Evolutionary conservation across 2,113 vertebrate species (phyloP).

Genomic region (Actenoides hombroni): DNA sequence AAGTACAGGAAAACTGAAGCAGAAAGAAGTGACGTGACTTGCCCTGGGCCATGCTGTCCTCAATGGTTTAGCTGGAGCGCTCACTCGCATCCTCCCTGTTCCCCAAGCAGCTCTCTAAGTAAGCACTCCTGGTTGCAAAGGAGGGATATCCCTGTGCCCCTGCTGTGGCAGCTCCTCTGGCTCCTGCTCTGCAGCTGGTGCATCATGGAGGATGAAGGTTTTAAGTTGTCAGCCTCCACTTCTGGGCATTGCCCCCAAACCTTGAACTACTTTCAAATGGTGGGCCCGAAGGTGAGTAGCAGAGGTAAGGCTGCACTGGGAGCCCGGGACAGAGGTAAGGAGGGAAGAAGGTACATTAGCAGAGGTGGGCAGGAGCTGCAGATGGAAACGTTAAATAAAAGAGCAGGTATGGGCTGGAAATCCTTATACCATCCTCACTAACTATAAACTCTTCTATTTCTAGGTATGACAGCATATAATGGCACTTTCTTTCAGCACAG

Average conservation of each 20-base stretch:
- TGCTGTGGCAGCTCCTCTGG: background rate
- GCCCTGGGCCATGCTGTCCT: background rate
- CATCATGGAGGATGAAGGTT: background rate
- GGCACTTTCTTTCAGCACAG: background rate
- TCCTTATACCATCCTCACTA: background rate
- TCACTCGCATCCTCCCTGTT: background rate
- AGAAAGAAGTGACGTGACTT: slow-evolving; percentile 27
- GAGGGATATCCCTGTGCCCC: background rate
- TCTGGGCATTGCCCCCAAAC: background rate
- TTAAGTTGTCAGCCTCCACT: background rate
- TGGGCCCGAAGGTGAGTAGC: background rate
- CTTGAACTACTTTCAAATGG: background rate
- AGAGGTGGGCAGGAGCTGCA: background rate
- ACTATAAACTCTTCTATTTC: background rate
- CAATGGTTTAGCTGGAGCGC: background rate
- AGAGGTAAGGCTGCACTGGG: background rate
- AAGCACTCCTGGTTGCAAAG: background rate
- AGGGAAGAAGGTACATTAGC: background rate
- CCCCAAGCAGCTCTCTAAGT: background rate
- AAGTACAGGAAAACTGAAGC: slow-evolving; percentile 23
- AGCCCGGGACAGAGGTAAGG: background rate
- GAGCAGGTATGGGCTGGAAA: background rate
- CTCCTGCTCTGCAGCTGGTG: background rate
- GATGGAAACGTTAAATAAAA: background rate
- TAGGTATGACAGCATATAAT: background rate